Conservation (phyloP, 2,888 invertebrate genomes). For the Orgyia antiqua region DNA sequence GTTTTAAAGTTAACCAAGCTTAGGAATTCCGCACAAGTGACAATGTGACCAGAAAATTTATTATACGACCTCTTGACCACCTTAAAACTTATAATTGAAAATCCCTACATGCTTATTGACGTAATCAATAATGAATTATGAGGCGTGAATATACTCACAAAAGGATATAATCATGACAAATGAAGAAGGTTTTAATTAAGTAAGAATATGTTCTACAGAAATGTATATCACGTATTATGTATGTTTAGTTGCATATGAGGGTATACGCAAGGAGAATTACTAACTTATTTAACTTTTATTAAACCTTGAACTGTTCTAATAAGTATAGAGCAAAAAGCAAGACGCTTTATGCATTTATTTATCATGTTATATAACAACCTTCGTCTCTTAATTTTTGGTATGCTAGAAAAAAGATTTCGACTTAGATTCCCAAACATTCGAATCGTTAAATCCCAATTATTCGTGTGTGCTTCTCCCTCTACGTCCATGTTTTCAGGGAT, state of each 20-base stretch:
- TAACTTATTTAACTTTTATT: slow-evolving; percentile 14
- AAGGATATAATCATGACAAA: slow-evolving; percentile 4
- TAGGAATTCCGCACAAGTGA: no score
- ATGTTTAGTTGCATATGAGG: slow-evolving; percentile 23
- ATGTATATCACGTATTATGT: slow-evolving; percentile 21
- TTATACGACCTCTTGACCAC: no score
- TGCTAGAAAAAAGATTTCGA: no score
- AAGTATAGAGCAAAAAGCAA: slow-evolving; percentile 12
- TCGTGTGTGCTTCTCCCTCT: no score
- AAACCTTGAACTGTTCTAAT: slow-evolving; percentile 23
- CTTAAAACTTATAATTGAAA: no score
- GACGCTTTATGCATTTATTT: slow-evolving; percentile 5
- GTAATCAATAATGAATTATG: slow-evolving; percentile 1
- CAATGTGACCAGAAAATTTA: no score
- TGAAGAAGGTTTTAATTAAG: slow-evolving; percentile 8
- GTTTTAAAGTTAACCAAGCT: no score
- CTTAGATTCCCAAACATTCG: no score
- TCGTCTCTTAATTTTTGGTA: no score
- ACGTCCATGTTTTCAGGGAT: no score
- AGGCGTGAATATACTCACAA: neutral
- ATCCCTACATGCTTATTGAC: slow-evolving; percentile 1
- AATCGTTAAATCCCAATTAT: no score
- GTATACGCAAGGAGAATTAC: slow-evolving; percentile 24
- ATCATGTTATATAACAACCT: neutral
- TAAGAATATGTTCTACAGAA: slow-evolving; percentile 11